A percentile compares a stretch with the other conserved stretches of the same genome.
These are phyloP conservation scores for Seira ritae DNA, from an alignment of 2,888 invertebrate genomes.

Conservation along the genomic window DNA sequence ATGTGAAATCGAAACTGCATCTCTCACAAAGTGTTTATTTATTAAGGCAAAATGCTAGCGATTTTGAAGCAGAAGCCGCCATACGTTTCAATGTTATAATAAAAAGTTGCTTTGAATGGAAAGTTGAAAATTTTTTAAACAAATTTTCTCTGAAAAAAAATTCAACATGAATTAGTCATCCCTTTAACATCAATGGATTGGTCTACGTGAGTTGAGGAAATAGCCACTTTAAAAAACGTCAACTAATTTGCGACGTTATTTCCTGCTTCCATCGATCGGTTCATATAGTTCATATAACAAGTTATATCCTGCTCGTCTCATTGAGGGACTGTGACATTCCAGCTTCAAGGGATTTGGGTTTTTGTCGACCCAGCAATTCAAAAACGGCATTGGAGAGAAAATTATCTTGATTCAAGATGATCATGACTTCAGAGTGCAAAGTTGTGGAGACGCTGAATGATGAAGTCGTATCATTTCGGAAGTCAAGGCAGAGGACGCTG, in stretches of 20 bases:
- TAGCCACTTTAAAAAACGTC: too few species aligned
- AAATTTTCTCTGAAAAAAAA: conserved; percentile 49
- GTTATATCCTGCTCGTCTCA: too few species aligned
- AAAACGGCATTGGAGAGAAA: neutral
- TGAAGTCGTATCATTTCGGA: conserved; percentile 39
- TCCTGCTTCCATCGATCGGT: too few species aligned
- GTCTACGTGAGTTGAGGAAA: too few species aligned
- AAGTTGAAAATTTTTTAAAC: conserved; percentile 44
- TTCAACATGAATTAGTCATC: too few species aligned
- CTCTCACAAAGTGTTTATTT: too few species aligned
- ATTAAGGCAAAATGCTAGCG: conserved; percentile 27
- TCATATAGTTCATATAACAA: too few species aligned
- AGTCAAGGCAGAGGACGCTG: conserved; percentile 9
- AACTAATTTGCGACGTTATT: too few species aligned
- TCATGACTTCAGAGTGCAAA: conserved; percentile 53
- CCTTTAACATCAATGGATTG: too few species aligned
- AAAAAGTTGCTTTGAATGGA: conserved; percentile 45
- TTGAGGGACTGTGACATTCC: too few species aligned
- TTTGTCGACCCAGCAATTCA: conserved; percentile 5
- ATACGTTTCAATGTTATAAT: too few species aligned
- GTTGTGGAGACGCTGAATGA: conserved; percentile 54
- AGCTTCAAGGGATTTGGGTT: too few species aligned
- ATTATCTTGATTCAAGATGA: neutral
- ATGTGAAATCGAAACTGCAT: conserved; percentile 49
- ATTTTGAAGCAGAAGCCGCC: neutral